phyloP scores from a whole-genome alignment of 2,797 vertebrate species.

The Melanotaenia boesemani region DNA sequence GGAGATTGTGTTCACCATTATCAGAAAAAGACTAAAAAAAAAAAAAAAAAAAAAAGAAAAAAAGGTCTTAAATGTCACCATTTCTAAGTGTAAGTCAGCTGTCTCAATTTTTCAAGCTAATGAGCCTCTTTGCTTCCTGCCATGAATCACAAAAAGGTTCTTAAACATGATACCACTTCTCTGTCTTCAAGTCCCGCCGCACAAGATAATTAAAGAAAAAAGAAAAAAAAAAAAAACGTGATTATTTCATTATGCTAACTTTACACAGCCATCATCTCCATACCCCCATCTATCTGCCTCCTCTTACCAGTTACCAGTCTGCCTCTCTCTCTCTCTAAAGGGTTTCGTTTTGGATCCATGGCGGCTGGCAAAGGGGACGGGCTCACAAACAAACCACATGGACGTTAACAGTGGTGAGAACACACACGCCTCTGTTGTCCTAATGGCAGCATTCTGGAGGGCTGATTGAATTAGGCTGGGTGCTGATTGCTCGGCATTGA shows the following conservation, averaged over 20 bases:
- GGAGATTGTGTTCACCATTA: neutral
- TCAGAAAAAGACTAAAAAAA: too few species aligned
- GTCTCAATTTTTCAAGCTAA: neutral
- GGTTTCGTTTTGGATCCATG: constrained; percentile 20
- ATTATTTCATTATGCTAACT: constrained; percentile 7
- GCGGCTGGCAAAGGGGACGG: neutral
- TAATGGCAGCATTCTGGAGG: constrained; percentile 55
- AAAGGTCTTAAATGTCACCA: neutral
- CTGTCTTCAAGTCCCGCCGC: neutral
- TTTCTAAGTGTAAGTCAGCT: neutral
- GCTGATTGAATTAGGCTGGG: constrained; percentile 66
- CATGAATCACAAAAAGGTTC: constrained; percentile 13
- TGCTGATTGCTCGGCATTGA: constrained; percentile 71
- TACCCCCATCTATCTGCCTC: constrained; percentile 1
- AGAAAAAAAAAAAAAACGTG: neutral
- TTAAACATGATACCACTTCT: neutral
- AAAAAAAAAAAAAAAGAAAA: too few species aligned
- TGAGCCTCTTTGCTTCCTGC: constrained; percentile 8
- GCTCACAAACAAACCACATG: constrained; percentile 14
- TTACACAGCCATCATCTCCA: constrained; percentile 21
- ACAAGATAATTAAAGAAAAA: too few species aligned
- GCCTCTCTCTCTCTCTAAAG: constrained; percentile 10
- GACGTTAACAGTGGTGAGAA: constrained; percentile 17
- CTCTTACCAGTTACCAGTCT: constrained; percentile 15
- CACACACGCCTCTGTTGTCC: constrained; percentile 42